Evolutionary conservation across 1,140 invertebrate genomes (phyloP), one percentile per base, ranked within the genome.

Genomic region (Lithobius niger): DNA sequence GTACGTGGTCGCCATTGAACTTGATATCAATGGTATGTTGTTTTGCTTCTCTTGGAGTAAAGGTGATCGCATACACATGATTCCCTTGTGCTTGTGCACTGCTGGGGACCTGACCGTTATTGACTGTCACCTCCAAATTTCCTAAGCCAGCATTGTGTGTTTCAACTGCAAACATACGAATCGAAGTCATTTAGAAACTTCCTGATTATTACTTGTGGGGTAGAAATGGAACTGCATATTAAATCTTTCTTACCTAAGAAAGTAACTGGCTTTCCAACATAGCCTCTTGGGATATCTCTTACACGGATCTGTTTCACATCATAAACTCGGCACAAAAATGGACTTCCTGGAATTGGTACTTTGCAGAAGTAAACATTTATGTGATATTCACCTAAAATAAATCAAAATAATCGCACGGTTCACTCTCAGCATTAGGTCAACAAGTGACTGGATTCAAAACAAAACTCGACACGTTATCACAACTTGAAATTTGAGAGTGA

Each of bases 31-130:
- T 91, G 0, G 87, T 86, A 69, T 99, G 95, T 31, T 82, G 78
- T 43, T 85, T 80, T 1, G 87, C 79, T 68, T 96, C 89, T 45
- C 87, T 77, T 0, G 94, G 95, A 15, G 89, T 92, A 69, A 98
- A 99, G 6, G 89, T 91, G 59, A 99, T 97, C 40, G 95, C 94
- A 69, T 97, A 99, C 0, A 88, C 88, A 66, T 96, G 92, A 25
- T 90, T 84, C 42, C 91, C 91, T 66, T 97, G 86, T 16, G 90
- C 87, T 69, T 93, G 87, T 6, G 95, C 93, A 27, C 89, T 91
- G 4, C 93, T 97, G 1, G 93, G 90, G 25, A 95, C 90, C 57
- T 89, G 81, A 0, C 94, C 95, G 42, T 91, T 89, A 63, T 95
- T 96, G 1, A 99, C 93, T 0, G 91, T 93, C 26, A 98, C 93